Evolutionary conservation across 1,140 invertebrate species (phyloP).

Genomic region (Trinorchestia longiramus): DNA sequence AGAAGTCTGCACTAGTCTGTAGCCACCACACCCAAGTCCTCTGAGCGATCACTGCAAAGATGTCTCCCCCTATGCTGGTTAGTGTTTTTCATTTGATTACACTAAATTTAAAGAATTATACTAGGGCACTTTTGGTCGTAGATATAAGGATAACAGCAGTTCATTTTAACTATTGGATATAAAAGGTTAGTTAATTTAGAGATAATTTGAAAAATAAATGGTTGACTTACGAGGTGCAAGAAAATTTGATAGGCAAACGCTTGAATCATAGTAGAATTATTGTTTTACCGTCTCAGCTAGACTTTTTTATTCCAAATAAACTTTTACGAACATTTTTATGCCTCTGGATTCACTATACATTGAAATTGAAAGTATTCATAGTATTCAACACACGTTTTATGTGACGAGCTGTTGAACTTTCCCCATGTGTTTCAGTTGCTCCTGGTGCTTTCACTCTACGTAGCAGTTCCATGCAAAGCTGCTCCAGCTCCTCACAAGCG

Average conservation of each 20-base stretch:
- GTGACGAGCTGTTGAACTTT: neutral
- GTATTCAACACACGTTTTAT: neutral
- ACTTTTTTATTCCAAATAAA: neutral
- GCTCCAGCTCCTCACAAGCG: neutral
- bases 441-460: neutral
- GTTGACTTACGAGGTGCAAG: neutral
- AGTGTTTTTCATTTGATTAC: neutral
- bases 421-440: neutral
- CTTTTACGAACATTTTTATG: neutral
- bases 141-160: neutral
- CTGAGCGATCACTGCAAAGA: neutral
- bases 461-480: neutral
- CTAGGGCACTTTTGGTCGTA: neutral
- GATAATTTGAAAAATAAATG: neutral
- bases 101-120: neutral
- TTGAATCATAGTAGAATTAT: neutral
- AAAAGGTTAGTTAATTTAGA: neutral
- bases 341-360: neutral
- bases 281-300: neutral
- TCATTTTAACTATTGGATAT: neutral
- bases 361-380: neutral
- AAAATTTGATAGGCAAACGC: neutral
- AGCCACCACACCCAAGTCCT: neutral
- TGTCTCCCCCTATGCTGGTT: neutral
- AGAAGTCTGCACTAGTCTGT: neutral